Evolutionary conservation across 1,140 invertebrate genomes (phyloP), one percentile per base, ranked within the genome.

Genomic region (Dryas iulia): DNA sequence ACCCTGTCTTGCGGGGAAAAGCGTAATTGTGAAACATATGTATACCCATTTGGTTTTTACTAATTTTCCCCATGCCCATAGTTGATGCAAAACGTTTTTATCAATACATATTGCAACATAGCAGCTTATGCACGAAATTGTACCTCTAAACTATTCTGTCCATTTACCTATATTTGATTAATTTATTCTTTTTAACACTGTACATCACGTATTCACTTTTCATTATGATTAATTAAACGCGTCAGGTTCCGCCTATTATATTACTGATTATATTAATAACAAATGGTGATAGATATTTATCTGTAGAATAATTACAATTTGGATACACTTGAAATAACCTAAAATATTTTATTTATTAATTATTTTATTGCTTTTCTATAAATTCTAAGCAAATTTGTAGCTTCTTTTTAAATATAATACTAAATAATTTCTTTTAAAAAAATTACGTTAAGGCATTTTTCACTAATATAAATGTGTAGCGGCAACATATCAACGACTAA

Each of bases 401-500:
- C 33, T 39, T 39, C 33, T 39, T 0, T 39, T 39, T 7, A 14
- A n/a, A n/a, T n/a, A n/a, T n/a, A n/a, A n/a, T n/a, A n/a, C n/a
- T n/a, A n/a, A n/a, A n/a, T n/a, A n/a, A 39, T 1, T 39, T 39
- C 6, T 39, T 39, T 39, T 14, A 6, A 12, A 7, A 14, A 18
- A 21, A 6, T 47, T 30, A 62, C 28, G 35, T 35, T 59, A 23
- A 59, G 28, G 3, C 23, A 25, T 33, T 26, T 64, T 64, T 21
- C 8, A 11, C 25, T 62, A 62, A 64, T 39, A 54, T 21, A 24
- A 47, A 35, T 69, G 47, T 63, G 10, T 59, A 88, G 86, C 61
- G 84, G 74, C 35, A 91, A 84, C 56, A 92, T 97, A 79, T 94
- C 95, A 74, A 93, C 94, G 2, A 95, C 94, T 1, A 94, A 95